A percentile compares a stretch with the other conserved stretches of the same genome.
phyloP scores from a whole-genome alignment of 2,888 invertebrate genomes.

The Synergus gifuensis region DNA sequence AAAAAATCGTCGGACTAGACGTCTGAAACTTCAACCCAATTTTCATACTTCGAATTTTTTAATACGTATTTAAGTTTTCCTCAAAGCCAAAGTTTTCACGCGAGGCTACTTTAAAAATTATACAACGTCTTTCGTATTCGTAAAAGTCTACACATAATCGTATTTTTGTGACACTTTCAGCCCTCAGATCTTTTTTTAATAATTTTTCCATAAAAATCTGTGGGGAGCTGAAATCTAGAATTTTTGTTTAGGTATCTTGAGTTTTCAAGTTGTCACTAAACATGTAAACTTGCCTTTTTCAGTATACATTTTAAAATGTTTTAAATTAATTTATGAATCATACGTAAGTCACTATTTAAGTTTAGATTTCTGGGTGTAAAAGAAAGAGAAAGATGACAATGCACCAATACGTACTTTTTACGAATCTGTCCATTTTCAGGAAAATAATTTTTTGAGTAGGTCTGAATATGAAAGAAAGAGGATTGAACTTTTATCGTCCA shows the following conservation, averaged over 20 bases:
- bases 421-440: not conserved
- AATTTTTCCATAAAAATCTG: not conserved
- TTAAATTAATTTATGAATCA: not conserved
- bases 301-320: not conserved
- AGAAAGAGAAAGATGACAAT: not conserved
- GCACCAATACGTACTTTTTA: not conserved
- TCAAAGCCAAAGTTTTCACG: not conserved
- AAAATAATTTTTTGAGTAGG: not conserved
- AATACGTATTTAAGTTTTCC: not conserved
- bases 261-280: not conserved
- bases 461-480: conserved; percentile 19
- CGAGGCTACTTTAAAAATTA: not conserved
- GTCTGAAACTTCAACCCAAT: no score
- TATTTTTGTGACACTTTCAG: not conserved
- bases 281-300: not conserved
- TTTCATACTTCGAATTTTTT: not conserved
- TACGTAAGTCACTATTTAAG: not conserved
- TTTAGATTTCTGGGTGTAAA: not conserved
- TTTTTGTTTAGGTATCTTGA: not conserved
- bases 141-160: not conserved
- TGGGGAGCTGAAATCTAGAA: not conserved
- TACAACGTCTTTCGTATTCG: not conserved
- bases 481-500: conserved; percentile 12
- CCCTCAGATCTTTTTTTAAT: not conserved
- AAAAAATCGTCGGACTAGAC: no score